Evolutionary conservation across 92 coral and sea anemone species (phyloP), one percentile per base, ranked within the genome.

Genomic region (Palythoa grandis): DNA sequence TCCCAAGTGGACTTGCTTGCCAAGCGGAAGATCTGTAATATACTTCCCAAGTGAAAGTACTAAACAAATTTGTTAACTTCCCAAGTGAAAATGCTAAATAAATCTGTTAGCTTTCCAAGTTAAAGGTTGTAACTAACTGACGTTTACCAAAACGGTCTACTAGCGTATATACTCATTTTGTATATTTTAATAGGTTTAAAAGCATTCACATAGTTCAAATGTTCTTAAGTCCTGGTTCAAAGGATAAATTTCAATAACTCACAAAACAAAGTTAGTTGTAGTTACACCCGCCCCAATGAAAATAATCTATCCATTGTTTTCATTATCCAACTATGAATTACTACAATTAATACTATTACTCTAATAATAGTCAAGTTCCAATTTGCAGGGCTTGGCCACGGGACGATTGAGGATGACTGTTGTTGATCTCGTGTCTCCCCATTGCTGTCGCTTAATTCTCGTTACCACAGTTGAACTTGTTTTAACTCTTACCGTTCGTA

Each of bases 391-490:
- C 37, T 86, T 86, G 35, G 77, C 67, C 72, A 76, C 77, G 57
- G 89, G 89, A 29, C 84, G 89, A 39, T 84, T 86, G 39, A 76
- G 52, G 23, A 86, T 37, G 61, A 58, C 80, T 40, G 76, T 86
- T 23, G 60, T 77, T 35, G 76, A 23, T 82, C 67, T 67, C 47
- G 43, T 48, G 35, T 57, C 68, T 74, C 73, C 76, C 75, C 63
- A 76, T n/a, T 82, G 65, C 47, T 43, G 67, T 39, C 76, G 89
- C 29, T 65, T 86, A 24, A 37, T 74, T 86, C 89, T 63, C 58
- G 89, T 86, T 37, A 82, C 74, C 70, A 86, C 89, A 43, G 76
- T 86, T 20, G 84, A 76, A 67, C 84, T 86, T 4, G 77, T 86
- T 58, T 61, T 76, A 20, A 86, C 76, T 29, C 58, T 86, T 60